phyloP scores from a whole-genome alignment of 2,888 invertebrate species.

The Dryocosmus kuriphilus region DNA sequence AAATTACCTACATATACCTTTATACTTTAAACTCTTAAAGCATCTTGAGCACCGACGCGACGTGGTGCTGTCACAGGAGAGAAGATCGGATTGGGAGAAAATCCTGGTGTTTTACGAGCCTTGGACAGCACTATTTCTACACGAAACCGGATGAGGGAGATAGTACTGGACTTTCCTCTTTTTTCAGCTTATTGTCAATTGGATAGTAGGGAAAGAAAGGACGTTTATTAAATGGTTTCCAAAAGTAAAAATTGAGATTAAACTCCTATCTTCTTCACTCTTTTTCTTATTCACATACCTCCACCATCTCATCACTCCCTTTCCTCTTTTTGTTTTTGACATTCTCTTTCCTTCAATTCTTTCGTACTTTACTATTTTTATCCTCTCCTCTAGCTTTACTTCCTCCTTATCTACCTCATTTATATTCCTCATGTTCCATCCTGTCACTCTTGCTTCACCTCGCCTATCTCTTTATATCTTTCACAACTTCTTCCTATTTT shows the following conservation, averaged over 20 bases:
- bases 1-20: slow-evolving; percentile 51
- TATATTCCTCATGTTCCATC: too few relatives aligned
- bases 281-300: neutral
- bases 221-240: neutral
- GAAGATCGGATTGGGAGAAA: slow-evolving; percentile 55
- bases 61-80: slow-evolving; percentile 51
- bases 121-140: slow-evolving; percentile 53
- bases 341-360: too few relatives aligned
- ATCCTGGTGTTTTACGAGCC: slow-evolving; percentile 60
- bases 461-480: too few relatives aligned
- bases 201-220: neutral
- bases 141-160: neutral
- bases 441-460: too few relatives aligned
- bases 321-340: too few relatives aligned
- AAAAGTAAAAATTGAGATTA: neutral
- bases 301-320: too few relatives aligned
- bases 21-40: slow-evolving; percentile 30
- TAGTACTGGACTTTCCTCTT: neutral
- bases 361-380: too few relatives aligned
- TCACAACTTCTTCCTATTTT: too few relatives aligned
- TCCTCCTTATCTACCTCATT: too few relatives aligned
- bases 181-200: neutral
- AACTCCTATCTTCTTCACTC: neutral
- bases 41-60: slow-evolving; percentile 47
- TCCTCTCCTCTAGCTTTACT: too few relatives aligned